Evolutionary conservation across 2,888 invertebrate genomes (phyloP).

Genomic region (Amiota mariae): DNA sequence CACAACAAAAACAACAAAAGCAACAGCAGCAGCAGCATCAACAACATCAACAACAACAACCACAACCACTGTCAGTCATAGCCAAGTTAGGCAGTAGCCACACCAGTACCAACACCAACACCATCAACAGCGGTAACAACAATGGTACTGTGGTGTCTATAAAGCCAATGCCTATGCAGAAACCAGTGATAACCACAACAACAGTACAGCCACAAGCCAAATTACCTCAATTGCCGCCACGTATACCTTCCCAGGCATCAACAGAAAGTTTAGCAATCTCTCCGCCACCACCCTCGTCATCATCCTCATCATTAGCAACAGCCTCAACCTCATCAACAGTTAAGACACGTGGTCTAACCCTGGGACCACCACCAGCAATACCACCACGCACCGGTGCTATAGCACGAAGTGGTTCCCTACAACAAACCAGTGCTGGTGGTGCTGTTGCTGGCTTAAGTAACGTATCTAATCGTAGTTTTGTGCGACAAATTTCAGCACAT

Average conservation of each 20-base stretch:
- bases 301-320: conserved; percentile 18
- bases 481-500: conserved; percentile 71
- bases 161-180: conserved; percentile 72
- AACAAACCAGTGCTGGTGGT: conserved; percentile 45
- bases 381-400: conserved; percentile 71
- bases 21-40: conserved; percentile 57
- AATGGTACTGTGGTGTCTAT: conserved; percentile 62
- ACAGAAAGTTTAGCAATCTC: conserved; percentile 61
- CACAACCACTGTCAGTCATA: neutral
- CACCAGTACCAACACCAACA: conserved; percentile 55
- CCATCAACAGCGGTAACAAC: conserved; percentile 39
- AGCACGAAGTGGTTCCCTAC: conserved; percentile 70
- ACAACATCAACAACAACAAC: conserved; percentile 29
- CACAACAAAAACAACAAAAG: conserved; percentile 69
- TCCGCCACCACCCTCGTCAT: conserved; percentile 44
- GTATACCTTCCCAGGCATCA: conserved; percentile 69
- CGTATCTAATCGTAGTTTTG: conserved; percentile 53
- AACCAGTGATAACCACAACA: conserved; percentile 70
- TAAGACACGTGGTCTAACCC: conserved; percentile 64
- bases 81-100: conserved; percentile 41
- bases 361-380: conserved; percentile 73
- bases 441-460: conserved; percentile 30
- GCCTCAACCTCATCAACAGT: conserved; percentile 32
- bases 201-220: conserved; percentile 70
- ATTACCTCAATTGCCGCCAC: conserved; percentile 72